Evolutionary conservation across 2,797 vertebrate species (phyloP), one percentile per base, ranked within the genome.

Genomic region (Anas flavirostris): DNA sequence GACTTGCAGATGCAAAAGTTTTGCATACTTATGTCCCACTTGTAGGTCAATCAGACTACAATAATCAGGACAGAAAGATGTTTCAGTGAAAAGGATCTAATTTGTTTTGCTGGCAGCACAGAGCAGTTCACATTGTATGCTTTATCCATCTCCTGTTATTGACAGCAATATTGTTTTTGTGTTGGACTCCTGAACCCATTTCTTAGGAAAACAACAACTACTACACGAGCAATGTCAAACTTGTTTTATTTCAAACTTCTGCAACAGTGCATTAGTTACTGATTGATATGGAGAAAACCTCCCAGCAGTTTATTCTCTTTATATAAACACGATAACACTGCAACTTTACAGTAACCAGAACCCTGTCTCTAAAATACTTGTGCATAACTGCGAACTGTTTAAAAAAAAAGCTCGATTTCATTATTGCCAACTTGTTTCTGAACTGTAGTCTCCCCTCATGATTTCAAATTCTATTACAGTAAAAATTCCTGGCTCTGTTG

Each of bases 181-280:
- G 53, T 75, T 75, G 68, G 63, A 35, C 46, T 26, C 16, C 4
- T 14, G 67, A 91, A 80, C 72, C 62, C 67, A 1, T 46, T 43
- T 58, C 5, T 59, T 12, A 4, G 68, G 52, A 90, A 74, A 83
- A 55, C 46, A 35, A 43, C 59, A 26, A 35, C 12, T 19, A n/a
- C 60, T 29, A 58, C 62, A 56, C 3, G 2, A 72, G 50, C 31
- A 21, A 29, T 0, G 7, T 16, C 44, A 7, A 22, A 19, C 26
- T 63, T 63, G 28, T 19, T 95, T 93, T 84, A 96, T 93, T 96
- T 78, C 66, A 29, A 14, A 39, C 56, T 13, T 2, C 9, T 64
- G 31, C 72, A 86, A 11, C 4, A 48, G 60, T 85, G 78, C 63
- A 6, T 43, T 55, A 64, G 33, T 16, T 48, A 44, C 35, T 29